Conservation (phyloP, 2,888 invertebrate genomes). For the Cremastinae sp. region DNA sequence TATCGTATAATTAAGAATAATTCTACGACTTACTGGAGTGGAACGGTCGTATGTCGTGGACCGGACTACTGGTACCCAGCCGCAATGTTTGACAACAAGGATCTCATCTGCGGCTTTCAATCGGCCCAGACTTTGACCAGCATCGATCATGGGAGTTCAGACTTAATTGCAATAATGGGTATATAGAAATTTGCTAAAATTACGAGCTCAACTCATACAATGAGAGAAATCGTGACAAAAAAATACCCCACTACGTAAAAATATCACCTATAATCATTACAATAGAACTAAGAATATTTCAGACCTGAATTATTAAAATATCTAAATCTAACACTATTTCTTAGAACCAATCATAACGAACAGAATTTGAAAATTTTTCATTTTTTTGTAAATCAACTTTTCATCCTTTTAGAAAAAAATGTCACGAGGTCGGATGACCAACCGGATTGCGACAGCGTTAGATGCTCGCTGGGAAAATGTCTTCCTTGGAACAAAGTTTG, state of each 20-base stretch:
- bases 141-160: conserved; percentile 82
- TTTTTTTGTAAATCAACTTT: conserved; percentile 5
- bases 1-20: conserved; percentile 44
- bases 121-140: conserved; percentile 81
- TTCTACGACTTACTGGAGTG: conserved; percentile 82
- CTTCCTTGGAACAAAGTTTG: conserved; percentile 84
- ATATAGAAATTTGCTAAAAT: conserved; percentile 58
- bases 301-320: too few relatives aligned
- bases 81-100: conserved; percentile 84
- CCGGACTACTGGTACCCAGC: conserved; percentile 87
- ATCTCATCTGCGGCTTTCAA: conserved; percentile 82
- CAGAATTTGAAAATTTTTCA: too few relatives aligned
- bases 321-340: too few relatives aligned
- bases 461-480: conserved; percentile 88
- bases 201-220: background rate
- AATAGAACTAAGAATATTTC: too few relatives aligned
- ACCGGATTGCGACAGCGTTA: conserved; percentile 83
- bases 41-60: conserved; percentile 86
- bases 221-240: too few relatives aligned
- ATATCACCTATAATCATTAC: too few relatives aligned
- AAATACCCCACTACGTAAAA: too few relatives aligned
- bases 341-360: too few relatives aligned
- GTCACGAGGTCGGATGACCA: conserved; percentile 5
- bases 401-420: background rate
- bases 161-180: conserved; percentile 82